These are phyloP conservation scores for Halocaridina rubra DNA, from an alignment of 2,888 invertebrate genomes.

Conservation along the genomic window DNA sequence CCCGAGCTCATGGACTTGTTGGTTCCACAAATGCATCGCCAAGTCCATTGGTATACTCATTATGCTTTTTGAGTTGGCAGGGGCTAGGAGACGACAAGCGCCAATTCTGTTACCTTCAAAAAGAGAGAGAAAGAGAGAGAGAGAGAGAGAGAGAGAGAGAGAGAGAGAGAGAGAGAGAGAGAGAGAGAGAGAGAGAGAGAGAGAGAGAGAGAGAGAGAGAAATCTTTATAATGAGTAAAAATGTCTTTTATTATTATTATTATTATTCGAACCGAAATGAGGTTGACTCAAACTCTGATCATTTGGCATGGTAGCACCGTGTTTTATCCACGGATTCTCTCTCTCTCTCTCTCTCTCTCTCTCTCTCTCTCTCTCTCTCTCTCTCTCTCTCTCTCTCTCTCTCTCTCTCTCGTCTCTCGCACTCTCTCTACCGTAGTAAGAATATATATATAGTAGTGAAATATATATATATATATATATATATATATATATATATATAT, in stretches of 20 bases:
- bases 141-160: neutral
- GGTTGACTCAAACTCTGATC: no score
- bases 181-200: neutral
- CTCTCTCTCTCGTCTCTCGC: slow-evolving; percentile 20
- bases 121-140: slow-evolving; percentile 11
- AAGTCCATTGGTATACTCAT: neutral
- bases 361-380: slow-evolving; percentile 21
- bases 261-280: no score
- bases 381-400: slow-evolving; percentile 27
- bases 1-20: neutral
- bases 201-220: neutral
- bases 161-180: neutral
- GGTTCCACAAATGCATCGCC: neutral
- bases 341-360: neutral
- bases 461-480: no score
- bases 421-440: no score
- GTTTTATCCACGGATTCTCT: neutral
- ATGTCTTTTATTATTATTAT: no score
- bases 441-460: no score
- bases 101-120: neutral
- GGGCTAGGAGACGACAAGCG: no score
- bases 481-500: no score
- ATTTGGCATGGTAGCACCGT: no score
- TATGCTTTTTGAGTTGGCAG: no score
- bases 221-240: no score